Evolutionary conservation across 2,797 vertebrate genomes (phyloP).

Genomic region (Chromis chromis): DNA sequence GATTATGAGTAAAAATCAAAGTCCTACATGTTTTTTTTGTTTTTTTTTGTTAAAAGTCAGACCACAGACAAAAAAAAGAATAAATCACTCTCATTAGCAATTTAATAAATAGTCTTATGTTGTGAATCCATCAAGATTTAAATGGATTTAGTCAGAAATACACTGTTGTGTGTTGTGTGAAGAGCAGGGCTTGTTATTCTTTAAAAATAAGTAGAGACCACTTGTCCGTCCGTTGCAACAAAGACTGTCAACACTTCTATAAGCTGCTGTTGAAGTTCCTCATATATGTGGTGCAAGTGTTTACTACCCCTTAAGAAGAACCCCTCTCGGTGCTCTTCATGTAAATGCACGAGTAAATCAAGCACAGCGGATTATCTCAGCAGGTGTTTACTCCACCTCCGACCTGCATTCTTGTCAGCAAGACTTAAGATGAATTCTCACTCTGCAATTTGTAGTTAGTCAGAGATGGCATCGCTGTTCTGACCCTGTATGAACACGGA

Average conservation of each 20-base stretch:
- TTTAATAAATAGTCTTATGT: neutral
- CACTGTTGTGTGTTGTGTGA: neutral
- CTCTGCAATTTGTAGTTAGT: slow-evolving; percentile 9
- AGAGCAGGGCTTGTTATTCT: neutral
- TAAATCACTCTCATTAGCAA: neutral
- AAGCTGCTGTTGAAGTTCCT: slow-evolving; percentile 15
- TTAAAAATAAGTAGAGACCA: neutral
- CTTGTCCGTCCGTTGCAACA: neutral
- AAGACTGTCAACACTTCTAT: neutral
- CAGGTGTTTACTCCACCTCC: slow-evolving; percentile 36
- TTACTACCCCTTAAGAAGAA: slow-evolving; percentile 22
- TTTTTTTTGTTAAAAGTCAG: too few relatives aligned
- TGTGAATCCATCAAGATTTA: neutral
- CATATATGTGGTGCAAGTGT: slow-evolving; percentile 13
- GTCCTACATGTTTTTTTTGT: neutral
- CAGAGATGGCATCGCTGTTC: slow-evolving; percentile 5
- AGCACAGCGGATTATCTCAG: slow-evolving; percentile 30
- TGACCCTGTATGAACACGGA: slow-evolving; percentile 7
- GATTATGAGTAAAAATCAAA: neutral
- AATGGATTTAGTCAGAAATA: neutral
- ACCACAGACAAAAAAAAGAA: neutral
- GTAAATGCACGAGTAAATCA: slow-evolving; percentile 45
- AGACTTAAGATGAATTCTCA: slow-evolving; percentile 12
- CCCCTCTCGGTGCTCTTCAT: slow-evolving; percentile 13
- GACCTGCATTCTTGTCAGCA: slow-evolving; percentile 12